Percentiles rank a stretch among this genome's conserved stretches.
phyloP scores from a whole-genome alignment of 1,140 invertebrate genomes.

The Eumaeus atala region DNA sequence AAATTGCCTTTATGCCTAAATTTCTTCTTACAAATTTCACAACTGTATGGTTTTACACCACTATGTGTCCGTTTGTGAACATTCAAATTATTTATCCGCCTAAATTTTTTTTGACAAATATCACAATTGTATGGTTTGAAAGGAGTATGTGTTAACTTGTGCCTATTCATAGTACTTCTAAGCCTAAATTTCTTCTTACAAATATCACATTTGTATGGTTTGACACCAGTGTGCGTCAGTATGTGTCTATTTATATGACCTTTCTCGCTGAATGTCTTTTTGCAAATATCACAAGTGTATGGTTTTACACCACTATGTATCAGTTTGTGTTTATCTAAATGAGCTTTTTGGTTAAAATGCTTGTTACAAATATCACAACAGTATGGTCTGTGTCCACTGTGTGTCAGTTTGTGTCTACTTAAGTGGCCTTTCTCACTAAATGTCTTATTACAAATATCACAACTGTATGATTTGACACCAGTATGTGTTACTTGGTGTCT shows the following conservation, averaged over 20 bases:
- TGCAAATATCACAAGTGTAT: background rate
- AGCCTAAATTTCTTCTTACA: background rate
- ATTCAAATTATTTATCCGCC: background rate
- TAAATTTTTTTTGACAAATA: background rate
- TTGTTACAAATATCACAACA: background rate
- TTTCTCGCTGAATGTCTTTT: background rate
- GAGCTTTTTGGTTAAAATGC: background rate
- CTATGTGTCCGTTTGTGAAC: background rate
- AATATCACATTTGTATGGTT: background rate
- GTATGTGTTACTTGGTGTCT: too few relatives aligned
- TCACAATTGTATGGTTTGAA: background rate
- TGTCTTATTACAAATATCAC: background rate
- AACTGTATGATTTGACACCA: background rate
- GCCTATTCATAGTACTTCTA: background rate
- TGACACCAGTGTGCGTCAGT: background rate
- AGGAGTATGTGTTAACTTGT: background rate
- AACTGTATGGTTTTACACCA: background rate
- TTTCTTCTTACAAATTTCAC: background rate
- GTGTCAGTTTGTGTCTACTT: background rate
- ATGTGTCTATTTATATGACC: background rate
- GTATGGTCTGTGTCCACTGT: background rate
- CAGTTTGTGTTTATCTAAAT: background rate
- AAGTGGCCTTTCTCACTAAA: background rate
- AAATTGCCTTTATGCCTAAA: background rate
- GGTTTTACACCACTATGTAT: background rate